Evolutionary conservation across 2,888 invertebrate species (phyloP).

Genomic region (Allygus modestus): DNA sequence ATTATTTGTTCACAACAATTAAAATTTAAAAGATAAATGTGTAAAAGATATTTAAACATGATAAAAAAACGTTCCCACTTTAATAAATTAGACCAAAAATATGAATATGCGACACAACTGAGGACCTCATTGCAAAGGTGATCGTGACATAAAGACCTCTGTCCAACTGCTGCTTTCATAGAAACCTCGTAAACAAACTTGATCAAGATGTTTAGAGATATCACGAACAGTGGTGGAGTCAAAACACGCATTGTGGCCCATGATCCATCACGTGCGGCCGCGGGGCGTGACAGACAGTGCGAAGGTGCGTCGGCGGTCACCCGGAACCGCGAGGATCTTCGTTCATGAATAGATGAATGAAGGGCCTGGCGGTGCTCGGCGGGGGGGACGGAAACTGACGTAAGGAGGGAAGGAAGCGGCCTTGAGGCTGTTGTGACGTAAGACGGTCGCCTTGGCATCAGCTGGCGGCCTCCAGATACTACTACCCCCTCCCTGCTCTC

Average conservation of each 20-base stretch:
- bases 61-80: no score
- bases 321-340: constrained; percentile 32
- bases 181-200: constrained; percentile 7
- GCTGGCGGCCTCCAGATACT: constrained; percentile 6
- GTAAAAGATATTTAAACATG: no score
- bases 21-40: no score
- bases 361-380: constrained; percentile 36
- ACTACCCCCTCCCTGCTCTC: not conserved
- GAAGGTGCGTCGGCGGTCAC: constrained; percentile 13
- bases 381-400: constrained; percentile 24
- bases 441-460: constrained; percentile 42
- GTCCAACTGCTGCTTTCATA: not conserved
- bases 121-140: no score
- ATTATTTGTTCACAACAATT: no score
- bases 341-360: constrained; percentile 54
- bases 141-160: no score
- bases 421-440: constrained; percentile 52
- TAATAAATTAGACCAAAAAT: no score
- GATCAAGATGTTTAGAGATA: not conserved
- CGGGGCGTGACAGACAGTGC: not conserved
- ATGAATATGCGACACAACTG: no score
- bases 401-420: constrained; percentile 45
- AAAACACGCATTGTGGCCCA: constrained; percentile 30
- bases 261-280: constrained; percentile 19
- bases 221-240: not conserved